Evolutionary conservation across 2,888 invertebrate genomes (phyloP), one percentile per base, ranked within the genome.

Genomic region (Lordiphosa fenestrarum): DNA sequence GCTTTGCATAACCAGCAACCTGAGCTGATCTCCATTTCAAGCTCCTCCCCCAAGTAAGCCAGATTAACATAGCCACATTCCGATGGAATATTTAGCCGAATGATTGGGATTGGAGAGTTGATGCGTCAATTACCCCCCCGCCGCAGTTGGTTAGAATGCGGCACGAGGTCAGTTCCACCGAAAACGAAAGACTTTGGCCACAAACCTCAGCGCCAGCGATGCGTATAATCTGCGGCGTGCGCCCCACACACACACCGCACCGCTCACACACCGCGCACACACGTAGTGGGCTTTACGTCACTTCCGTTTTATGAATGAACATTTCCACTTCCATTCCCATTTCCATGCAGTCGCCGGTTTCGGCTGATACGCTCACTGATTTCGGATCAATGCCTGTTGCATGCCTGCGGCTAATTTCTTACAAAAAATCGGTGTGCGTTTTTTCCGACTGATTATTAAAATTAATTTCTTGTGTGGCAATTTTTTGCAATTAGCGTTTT

Each of bases 121-220:
- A 7, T 25, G 25, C 25, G 25, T 5, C 25, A 25, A 25, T 25
- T 25, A 25, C 7, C 7, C 25, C 25, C 25, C 5, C 25, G 1
- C 7, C 54, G 48, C 42, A 55, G 49, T 57, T 51, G 52, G 44
- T 59, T 51, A 56, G 61, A 73, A 80, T 80, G 58, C 71, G 69
- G 80, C 71, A 73, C 76, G 76, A 80, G 76, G 76, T 80, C 80
- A 60, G 25, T 21, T 35, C 3, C 5, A 15, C 6, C 5, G 15
- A 68, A 63, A 76, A 74, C 73, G 67, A 80, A 77, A 80, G 80
- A 77, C 80, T 77, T 80, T 76, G 71, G 62, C 62, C 76, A 76
- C 76, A 66, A 80, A 77, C 76, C 67, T 73, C 53, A 44, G 36
- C 57, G 51, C 52, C 76, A 71, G 59, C 65, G 71, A 58, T 69